Conservation (phyloP, 2,113 vertebrate species). For the Myanophis thanlyinensis region DNA sequence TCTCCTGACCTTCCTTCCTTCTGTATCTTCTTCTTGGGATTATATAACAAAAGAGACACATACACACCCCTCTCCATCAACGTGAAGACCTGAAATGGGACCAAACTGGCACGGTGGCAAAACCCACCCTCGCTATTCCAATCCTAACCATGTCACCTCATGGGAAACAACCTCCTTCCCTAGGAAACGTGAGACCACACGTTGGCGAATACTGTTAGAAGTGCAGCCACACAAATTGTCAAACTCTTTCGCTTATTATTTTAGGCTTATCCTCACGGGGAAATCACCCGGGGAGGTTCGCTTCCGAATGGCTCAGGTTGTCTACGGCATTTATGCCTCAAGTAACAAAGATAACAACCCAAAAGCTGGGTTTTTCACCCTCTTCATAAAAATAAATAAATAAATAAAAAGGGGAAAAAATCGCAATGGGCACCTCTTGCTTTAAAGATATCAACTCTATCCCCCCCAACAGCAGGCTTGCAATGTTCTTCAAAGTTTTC, state of each 20-base stretch:
- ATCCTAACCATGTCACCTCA: neutral
- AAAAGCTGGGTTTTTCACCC: neutral
- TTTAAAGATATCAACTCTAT: neutral
- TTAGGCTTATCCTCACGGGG: neutral
- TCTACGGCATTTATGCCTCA: neutral
- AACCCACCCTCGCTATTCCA: neutral
- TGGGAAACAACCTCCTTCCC: too few relatives aligned
- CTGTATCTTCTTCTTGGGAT: neutral
- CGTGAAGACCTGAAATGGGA: neutral
- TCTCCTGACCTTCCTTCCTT: neutral
- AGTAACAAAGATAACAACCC: neutral
- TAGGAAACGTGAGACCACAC: neutral
- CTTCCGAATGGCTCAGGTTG: neutral
- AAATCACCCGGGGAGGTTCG: too few relatives aligned
- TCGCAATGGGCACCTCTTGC: neutral
- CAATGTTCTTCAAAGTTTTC: neutral
- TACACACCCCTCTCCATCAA: neutral
- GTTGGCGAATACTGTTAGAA: neutral
- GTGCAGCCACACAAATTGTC: neutral
- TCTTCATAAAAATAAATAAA: neutral
- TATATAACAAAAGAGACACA: neutral
- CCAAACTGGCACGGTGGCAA: neutral
- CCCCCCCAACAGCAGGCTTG: too few relatives aligned
- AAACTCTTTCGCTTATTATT: neutral
- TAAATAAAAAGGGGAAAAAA: too few relatives aligned